Percentiles rank a stretch among this genome's conserved stretches.
These are phyloP conservation scores for Petrophora chlorosata DNA, from an alignment of 2,888 invertebrate genomes.

Conservation along the genomic window DNA sequence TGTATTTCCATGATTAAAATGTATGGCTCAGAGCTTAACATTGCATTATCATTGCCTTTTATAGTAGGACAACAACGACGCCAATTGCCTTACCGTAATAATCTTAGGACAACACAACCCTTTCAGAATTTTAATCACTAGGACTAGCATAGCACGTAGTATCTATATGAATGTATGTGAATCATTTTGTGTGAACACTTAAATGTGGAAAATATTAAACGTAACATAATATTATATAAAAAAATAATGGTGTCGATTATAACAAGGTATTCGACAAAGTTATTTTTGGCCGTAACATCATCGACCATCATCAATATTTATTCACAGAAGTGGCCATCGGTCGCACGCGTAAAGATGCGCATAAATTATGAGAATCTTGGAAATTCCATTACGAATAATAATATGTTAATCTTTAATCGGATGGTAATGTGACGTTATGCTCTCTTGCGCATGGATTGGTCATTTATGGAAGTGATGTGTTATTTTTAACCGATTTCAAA, in stretches of 20 bases:
- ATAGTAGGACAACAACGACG: conserved; percentile 14
- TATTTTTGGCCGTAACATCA: conserved; percentile 20
- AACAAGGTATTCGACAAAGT: conserved; percentile 5
- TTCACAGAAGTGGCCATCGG: conserved; percentile 11
- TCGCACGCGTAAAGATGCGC: conserved; percentile 16
- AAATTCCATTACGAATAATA: conserved; percentile 29
- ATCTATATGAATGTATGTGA: no score
- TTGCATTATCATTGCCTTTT: conserved; percentile 16
- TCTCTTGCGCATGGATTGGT: conserved; percentile 9
- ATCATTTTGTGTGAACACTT: not conserved
- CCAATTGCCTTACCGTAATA: conserved; percentile 3
- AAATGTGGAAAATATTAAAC: not conserved
- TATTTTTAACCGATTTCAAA: no score
- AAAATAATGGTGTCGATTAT: conserved; percentile 1
- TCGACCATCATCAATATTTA: conserved; percentile 22
- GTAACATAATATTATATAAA: not conserved
- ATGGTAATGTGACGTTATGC: conserved; percentile 20
- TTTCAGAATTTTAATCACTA: conserved; percentile 6
- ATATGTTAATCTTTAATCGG: conserved; percentile 20
- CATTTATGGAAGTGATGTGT: conserved; percentile 4
- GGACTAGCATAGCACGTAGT: conserved; percentile 1
- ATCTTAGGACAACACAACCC: not conserved
- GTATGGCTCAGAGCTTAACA: conserved; percentile 10
- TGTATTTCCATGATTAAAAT: not conserved
- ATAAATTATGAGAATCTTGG: conserved; percentile 29